Evolutionary conservation across 1,140 invertebrate species (phyloP).

Genomic region (Watersipora subatra): DNA sequence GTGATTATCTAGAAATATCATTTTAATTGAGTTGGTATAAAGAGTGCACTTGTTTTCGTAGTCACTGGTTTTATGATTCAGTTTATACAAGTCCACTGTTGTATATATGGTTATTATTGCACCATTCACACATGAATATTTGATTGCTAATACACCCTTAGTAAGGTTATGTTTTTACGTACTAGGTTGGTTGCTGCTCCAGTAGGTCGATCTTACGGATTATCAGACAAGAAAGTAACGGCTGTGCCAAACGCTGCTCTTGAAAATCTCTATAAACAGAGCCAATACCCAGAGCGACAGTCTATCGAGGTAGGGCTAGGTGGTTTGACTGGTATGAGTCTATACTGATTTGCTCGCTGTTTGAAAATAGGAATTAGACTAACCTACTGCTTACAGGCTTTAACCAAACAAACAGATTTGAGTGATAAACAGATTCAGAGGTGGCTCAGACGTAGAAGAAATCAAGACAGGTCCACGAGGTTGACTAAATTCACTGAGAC

Average conservation of each 20-base stretch:
- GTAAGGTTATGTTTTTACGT: too few relatives aligned
- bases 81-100: too few relatives aligned
- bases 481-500: constrained; percentile 84
- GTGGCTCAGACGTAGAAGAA: constrained; percentile 67
- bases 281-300: background rate
- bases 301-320: background rate
- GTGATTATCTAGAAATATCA: too few relatives aligned
- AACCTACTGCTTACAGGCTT: constrained; percentile 16
- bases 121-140: too few relatives aligned
- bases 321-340: background rate
- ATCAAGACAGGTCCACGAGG: constrained; percentile 71
- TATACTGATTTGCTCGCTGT: background rate
- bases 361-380: too few relatives aligned
- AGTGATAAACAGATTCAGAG: constrained; percentile 69
- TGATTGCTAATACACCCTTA: too few relatives aligned
- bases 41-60: too few relatives aligned
- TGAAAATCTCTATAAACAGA: background rate
- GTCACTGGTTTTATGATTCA: too few relatives aligned
- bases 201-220: background rate
- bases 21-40: too few relatives aligned
- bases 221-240: background rate
- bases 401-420: constrained; percentile 69
- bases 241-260: background rate
- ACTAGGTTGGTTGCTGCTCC: background rate
- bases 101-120: too few relatives aligned